Base-by-base conservation (phyloP, 2,797 vertebrate genomes). In the Percopsis omiscomaycus region DNA sequence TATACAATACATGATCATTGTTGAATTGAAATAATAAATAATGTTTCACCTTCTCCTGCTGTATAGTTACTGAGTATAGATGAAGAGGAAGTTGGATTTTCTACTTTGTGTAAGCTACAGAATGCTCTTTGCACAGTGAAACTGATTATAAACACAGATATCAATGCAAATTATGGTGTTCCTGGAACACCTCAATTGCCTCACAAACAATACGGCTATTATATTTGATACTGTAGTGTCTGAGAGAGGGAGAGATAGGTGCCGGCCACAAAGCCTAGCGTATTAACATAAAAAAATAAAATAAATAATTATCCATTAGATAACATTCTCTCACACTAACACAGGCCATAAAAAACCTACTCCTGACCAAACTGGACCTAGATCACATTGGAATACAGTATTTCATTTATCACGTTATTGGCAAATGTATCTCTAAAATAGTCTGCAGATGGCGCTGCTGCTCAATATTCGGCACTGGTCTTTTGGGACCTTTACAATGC, bases 101-200 rank as follows among this genome's bases (percentile, higher is more conserved):
- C 73, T 75, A 55, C 73, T 85, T 80, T 84, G 75, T 71, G 61
- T 76, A 60, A 48, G 3, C 37, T 37, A 69, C 61, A 69, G 55
- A 16, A 57, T 51, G 14, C 22, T 56, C 16, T 78, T 64, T 71
- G 55, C 1, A 42, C 0, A 1, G 32, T 3, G 15, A 6, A 65
- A 42, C 61, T 66, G 71, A 85, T 73, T 10, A 15, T 71, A 68
- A 78, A 74, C 68, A 71, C 59, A 64, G 86, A 89, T 84, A 82
- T 0, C 11, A 16, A 90, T 87, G 88, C 83, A 90, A 88, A 88
- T 87, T 1, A 51, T 44, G 51, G n/a, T 2, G 52, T 75, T 52
- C 52, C 74, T 55, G 67, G 59, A 79, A 75, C 32, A 8, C 15
- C 11, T n/a, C 4, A 9, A 54, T 51, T 30, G 13, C 8, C 29